Conservation (phyloP, 2,797 vertebrate species). For the Pangasius macronema region DNA sequence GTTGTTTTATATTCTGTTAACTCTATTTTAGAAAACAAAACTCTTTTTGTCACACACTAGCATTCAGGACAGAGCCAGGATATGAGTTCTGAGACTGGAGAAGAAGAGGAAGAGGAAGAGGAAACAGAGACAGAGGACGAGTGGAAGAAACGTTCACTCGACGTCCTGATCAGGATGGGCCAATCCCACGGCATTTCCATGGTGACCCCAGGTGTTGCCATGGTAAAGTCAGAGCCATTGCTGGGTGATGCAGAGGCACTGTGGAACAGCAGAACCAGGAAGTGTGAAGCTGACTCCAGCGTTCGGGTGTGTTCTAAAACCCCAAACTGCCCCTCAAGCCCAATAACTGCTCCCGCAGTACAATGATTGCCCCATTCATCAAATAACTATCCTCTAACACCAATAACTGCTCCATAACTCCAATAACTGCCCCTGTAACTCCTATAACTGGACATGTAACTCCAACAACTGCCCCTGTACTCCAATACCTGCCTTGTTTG, state of each 20-base stretch:
- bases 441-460: not conserved
- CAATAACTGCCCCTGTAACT: not conserved
- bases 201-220: constrained; percentile 68
- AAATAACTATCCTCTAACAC: not conserved
- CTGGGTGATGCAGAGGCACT: constrained; percentile 75
- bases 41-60: not conserved
- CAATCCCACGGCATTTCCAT: constrained; percentile 56
- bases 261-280: constrained; percentile 87
- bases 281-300: constrained; percentile 96
- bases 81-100: constrained; percentile 65
- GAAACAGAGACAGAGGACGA: constrained; percentile 62
- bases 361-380: not conserved
- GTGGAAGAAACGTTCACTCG: constrained; percentile 79
- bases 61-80: constrained; percentile 31
- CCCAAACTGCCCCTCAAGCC: constrained; percentile 62
- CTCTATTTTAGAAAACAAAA: not conserved
- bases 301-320: constrained; percentile 83
- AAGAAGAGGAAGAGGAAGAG: constrained; percentile 66
- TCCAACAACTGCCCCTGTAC: not conserved
- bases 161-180: constrained; percentile 85
- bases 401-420: not conserved
- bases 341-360: constrained; percentile 42
- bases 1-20: not conserved
- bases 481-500: too few relatives aligned
- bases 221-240: constrained; percentile 77